A percentile compares a stretch with the other conserved stretches of the same genome.
These are phyloP conservation scores for Melanostoma scalare DNA, from an alignment of 2,888 invertebrate species.

Conservation along the genomic window DNA sequence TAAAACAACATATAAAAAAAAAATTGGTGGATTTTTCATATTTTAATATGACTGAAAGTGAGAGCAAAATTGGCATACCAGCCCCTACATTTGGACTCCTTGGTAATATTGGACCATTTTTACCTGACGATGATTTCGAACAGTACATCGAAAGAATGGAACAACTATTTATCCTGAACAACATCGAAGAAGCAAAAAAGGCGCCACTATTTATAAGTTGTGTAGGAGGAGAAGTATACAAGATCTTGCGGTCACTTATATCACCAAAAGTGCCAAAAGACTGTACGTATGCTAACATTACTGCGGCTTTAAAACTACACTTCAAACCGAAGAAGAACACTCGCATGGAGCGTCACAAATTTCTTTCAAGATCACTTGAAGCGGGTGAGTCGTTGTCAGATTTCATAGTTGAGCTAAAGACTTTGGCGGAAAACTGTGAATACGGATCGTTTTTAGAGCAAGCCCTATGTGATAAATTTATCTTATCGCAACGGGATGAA, in stretches of 20 bases:
- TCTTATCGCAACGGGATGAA: conserved; percentile 1
- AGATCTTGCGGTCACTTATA: conserved; percentile 23
- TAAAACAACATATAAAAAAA: too few species aligned
- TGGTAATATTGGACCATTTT: background rate
- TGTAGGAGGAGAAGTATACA: conserved; percentile 7
- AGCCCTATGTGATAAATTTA: conserved; percentile 6
- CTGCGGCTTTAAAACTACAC: background rate
- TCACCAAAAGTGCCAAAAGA: conserved; percentile 1
- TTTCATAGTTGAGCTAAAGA: conserved; percentile 1
- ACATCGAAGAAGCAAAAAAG: conserved; percentile 4
- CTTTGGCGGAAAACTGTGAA: background rate
- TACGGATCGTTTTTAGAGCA: background rate
- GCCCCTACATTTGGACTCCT: background rate
- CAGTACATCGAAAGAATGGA: conserved; percentile 9
- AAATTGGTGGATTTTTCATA: too few species aligned
- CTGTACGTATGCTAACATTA: background rate
- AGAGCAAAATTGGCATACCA: too few species aligned
- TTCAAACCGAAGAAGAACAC: conserved; percentile 9
- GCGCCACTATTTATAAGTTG: conserved; percentile 17
- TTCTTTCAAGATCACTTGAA: conserved; percentile 5
- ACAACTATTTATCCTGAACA: background rate
- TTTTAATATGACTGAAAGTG: too few species aligned
- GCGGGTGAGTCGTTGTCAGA: conserved; percentile 4
- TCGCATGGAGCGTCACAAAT: conserved; percentile 6
- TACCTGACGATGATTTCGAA: background rate